Evolutionary conservation across 2,888 invertebrate genomes (phyloP).

Genomic region (Andrena flavipes): DNA sequence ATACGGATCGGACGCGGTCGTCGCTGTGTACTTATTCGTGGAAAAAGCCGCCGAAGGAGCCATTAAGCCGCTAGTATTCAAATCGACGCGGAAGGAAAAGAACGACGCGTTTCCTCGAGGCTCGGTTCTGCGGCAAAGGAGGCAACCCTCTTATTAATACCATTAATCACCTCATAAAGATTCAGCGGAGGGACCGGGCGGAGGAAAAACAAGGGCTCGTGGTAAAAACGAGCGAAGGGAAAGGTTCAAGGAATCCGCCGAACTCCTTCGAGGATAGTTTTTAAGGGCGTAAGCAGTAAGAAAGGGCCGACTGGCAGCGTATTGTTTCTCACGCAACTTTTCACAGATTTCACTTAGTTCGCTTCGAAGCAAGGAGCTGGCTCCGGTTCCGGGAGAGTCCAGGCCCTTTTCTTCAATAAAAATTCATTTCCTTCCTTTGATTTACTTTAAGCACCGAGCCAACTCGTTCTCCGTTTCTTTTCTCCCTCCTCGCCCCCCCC

Average conservation of each 20-base stretch:
- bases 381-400: slow-evolving; percentile 49
- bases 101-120: slow-evolving; percentile 31
- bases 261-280: slow-evolving; percentile 61
- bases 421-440: slow-evolving; percentile 81
- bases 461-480: slow-evolving; percentile 75
- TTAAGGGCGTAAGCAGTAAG: slow-evolving; percentile 39
- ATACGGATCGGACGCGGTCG: slow-evolving; percentile 13
- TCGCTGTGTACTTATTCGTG: slow-evolving; percentile 10
- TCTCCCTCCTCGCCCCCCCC: slow-evolving; percentile 69
- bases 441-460: slow-evolving; percentile 77
- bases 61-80: slow-evolving; percentile 67
- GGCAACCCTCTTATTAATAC: slow-evolving; percentile 76
- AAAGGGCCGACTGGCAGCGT: slow-evolving; percentile 48
- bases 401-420: slow-evolving; percentile 76
- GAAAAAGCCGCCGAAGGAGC: slow-evolving; percentile 33
- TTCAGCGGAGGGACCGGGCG: slow-evolving; percentile 33
- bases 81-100: slow-evolving; percentile 61
- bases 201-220: slow-evolving; percentile 49
- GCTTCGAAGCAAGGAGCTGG: slow-evolving; percentile 47
- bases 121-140: slow-evolving; percentile 12
- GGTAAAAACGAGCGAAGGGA: slow-evolving; percentile 38
- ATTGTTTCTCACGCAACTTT: slow-evolving; percentile 75
- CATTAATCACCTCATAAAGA: slow-evolving; percentile 76
- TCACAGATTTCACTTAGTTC: slow-evolving; percentile 72
- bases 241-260: slow-evolving; percentile 68